A percentile compares a stretch with the other conserved stretches of the same genome.
phyloP scores from a whole-genome alignment of 2,113 vertebrate species.

The Vulpes lagopus region DNA sequence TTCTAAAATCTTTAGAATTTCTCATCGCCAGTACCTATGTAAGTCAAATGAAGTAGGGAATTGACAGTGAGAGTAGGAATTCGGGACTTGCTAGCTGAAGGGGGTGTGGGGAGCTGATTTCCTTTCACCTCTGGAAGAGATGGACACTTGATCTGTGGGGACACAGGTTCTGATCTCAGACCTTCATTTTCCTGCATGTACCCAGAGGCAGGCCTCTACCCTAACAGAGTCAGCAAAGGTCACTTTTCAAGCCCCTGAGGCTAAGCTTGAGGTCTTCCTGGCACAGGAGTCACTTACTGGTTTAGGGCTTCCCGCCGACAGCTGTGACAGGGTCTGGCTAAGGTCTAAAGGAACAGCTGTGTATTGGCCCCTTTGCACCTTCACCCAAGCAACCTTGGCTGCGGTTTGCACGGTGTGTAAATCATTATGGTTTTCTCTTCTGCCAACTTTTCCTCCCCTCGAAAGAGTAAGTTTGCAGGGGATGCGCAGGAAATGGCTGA shows the following conservation, averaged over 20 bases:
- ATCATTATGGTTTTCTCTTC: neutral
- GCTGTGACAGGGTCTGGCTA: neutral
- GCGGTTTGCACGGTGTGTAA: neutral
- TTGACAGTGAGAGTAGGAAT: neutral
- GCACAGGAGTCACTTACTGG: neutral
- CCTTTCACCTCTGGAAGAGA: neutral
- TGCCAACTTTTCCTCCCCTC: neutral
- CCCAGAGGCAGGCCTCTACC: neutral
- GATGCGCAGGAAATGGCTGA: neutral
- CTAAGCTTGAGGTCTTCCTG: neutral
- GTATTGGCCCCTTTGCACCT: neutral
- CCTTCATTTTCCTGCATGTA: neutral
- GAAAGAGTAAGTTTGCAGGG: neutral
- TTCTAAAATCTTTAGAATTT: neutral
- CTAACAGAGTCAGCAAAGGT: neutral
- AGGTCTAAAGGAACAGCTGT: neutral
- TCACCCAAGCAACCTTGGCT: neutral
- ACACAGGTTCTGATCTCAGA: neutral
- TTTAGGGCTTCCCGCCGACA: neutral
- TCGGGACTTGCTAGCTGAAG: neutral
- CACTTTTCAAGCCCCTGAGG: neutral
- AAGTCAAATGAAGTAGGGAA: neutral
- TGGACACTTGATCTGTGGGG: neutral
- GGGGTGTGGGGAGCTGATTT: neutral
- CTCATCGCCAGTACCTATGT: neutral